phyloP scores from a whole-genome alignment of 2,797 vertebrate genomes.

The Esox masquinongy region DNA sequence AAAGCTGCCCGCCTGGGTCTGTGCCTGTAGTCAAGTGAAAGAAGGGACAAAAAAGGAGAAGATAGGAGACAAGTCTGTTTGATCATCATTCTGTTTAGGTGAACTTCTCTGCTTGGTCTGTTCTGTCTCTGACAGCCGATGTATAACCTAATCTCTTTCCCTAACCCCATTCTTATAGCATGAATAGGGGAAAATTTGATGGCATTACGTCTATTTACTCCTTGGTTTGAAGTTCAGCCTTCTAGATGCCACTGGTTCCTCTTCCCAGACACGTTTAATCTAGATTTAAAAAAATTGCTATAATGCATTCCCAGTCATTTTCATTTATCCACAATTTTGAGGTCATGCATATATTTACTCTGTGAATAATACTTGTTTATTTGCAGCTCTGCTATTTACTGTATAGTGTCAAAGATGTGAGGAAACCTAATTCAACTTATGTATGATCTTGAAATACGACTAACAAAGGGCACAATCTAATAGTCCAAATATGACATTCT shows the following conservation, averaged over 20 bases:
- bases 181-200: slow-evolving; percentile 76
- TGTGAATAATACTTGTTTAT: slow-evolving; percentile 76
- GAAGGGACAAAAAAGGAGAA: slow-evolving; percentile 46
- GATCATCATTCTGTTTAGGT: slow-evolving; percentile 76
- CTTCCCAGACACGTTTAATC: slow-evolving; percentile 72
- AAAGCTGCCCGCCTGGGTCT: slow-evolving; percentile 78
- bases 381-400: slow-evolving; percentile 53
- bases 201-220: slow-evolving; percentile 83
- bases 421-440: slow-evolving; percentile 71
- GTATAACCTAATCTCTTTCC: slow-evolving; percentile 77
- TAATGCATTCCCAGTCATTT: slow-evolving; percentile 71
- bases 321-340: slow-evolving; percentile 73
- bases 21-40: slow-evolving; percentile 67
- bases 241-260: slow-evolving; percentile 74
- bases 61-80: slow-evolving; percentile 80
- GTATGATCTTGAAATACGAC: slow-evolving; percentile 68
- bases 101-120: slow-evolving; percentile 75
- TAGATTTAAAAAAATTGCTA: slow-evolving; percentile 70
- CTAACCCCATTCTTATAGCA: slow-evolving; percentile 73
- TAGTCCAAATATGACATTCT: slow-evolving; percentile 50
- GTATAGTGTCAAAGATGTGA: slow-evolving; percentile 59
- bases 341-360: slow-evolving; percentile 73
- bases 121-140: slow-evolving; percentile 76
- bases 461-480: slow-evolving; percentile 67
- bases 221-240: slow-evolving; percentile 77